A percentile compares a stretch with the other conserved stretches of the same genome.
These are phyloP conservation scores for Percopsis transmontana DNA, from an alignment of 2,113 vertebrate genomes.

Conservation along the genomic window DNA sequence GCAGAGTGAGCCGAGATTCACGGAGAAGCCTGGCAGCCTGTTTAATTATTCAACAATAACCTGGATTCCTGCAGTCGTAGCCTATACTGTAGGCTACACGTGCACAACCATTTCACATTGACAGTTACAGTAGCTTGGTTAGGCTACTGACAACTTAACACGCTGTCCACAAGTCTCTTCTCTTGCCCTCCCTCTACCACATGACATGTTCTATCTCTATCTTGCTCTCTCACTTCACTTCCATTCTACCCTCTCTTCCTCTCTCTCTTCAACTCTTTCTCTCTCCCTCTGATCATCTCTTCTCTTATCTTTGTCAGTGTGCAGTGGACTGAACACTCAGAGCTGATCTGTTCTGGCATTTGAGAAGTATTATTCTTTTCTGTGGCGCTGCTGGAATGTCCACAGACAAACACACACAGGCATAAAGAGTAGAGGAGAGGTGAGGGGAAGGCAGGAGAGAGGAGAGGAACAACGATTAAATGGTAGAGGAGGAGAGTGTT, in stretches of 20 bases:
- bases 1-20: constrained; percentile 22
- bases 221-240: constrained; percentile 13
- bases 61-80: constrained; percentile 24
- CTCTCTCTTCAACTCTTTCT: constrained; percentile 15
- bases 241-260: constrained; percentile 37
- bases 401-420: constrained; percentile 47
- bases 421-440: constrained; percentile 1
- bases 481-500: constrained; percentile 54
- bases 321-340: constrained; percentile 62
- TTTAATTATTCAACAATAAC: constrained; percentile 69
- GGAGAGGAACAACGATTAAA: constrained; percentile 25
- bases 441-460: constrained; percentile 2
- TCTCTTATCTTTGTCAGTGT: constrained; percentile 60
- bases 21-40: constrained; percentile 43
- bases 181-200: background rate
- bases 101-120: background rate
- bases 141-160: background rate
- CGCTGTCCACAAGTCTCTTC: background rate
- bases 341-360: constrained; percentile 71
- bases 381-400: constrained; percentile 62
- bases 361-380: constrained; percentile 68
- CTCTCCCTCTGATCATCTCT: constrained; percentile 17
- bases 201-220: no score
- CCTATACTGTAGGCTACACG: background rate
- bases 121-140: background rate